Conservation (phyloP, 2,797 vertebrate genomes). For the Dromococcyx pavoninus region DNA sequence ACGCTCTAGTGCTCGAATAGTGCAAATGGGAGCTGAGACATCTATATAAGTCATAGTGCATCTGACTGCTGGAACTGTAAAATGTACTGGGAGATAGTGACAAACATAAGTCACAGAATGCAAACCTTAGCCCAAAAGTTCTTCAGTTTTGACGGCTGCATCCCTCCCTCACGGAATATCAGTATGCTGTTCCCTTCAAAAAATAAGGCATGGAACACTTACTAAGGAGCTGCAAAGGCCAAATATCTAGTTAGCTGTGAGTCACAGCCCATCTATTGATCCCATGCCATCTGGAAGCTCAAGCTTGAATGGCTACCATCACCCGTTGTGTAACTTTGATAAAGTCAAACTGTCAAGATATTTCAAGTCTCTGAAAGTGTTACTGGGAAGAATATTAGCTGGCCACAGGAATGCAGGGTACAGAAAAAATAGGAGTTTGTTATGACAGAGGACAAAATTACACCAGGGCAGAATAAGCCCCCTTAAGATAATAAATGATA, state of each 20-base stretch:
- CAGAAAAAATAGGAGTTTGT: neutral
- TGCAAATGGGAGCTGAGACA: neutral
- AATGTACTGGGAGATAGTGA: neutral
- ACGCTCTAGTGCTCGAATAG: neutral
- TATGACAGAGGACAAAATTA: neutral
- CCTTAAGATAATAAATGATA: constrained; percentile 42
- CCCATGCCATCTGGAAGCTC: constrained; percentile 28
- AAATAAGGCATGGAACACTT: neutral
- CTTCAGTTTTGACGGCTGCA: neutral
- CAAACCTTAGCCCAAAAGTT: neutral
- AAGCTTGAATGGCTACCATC: constrained; percentile 5
- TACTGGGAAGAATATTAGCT: neutral
- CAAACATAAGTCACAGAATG: neutral
- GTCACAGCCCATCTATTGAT: constrained; percentile 44
- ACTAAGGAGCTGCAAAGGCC: constrained; percentile 35
- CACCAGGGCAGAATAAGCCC: neutral
- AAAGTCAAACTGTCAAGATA: neutral
- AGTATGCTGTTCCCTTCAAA: neutral
- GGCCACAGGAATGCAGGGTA: neutral
- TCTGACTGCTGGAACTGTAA: neutral
- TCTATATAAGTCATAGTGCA: neutral
- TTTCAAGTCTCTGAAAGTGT: neutral
- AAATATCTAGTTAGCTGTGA: constrained; percentile 5
- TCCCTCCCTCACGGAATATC: neutral
- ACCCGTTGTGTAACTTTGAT: neutral